A percentile compares a stretch with the other conserved stretches of the same genome.
Evolutionary conservation across 2,113 vertebrate genomes (phyloP).

Genomic region (Perca flavescens): DNA sequence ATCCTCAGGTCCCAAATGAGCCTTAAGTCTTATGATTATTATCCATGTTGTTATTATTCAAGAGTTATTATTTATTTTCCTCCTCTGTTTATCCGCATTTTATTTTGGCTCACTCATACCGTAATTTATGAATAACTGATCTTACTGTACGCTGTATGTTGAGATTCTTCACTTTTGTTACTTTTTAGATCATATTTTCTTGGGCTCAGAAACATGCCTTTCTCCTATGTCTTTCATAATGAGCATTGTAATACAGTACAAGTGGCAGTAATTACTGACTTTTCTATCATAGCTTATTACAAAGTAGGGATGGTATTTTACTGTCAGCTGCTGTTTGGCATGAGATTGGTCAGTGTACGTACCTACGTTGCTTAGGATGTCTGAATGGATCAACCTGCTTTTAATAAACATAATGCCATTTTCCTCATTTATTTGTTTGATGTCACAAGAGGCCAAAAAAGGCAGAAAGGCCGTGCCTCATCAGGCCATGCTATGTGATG

Average conservation of each 20-base stretch:
- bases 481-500: not conserved
- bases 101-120: conserved; percentile 46
- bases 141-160: not conserved
- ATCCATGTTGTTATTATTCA: conserved; percentile 54
- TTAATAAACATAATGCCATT: conserved; percentile 82
- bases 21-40: conserved; percentile 82
- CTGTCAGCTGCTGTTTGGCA: conserved; percentile 70
- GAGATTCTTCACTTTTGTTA: conserved; percentile 28
- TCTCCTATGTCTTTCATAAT: conserved; percentile 59
- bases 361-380: conserved; percentile 68
- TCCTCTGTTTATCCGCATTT: conserved; percentile 26
- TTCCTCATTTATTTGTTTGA: conserved; percentile 54
- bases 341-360: conserved; percentile 68
- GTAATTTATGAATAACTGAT: conserved; percentile 45
- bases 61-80: conserved; percentile 62
- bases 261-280: conserved; percentile 66
- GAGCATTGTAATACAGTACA: conserved; percentile 63
- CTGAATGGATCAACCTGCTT: conserved; percentile 78
- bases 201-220: conserved; percentile 67
- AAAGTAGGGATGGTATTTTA: conserved; percentile 49
- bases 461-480: not conserved
- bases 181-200: conserved; percentile 47
- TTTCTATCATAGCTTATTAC: conserved; percentile 68
- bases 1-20: conserved; percentile 86
- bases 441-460: not conserved